phyloP scores from a whole-genome alignment of 2,113 vertebrate species.

The Syrmaticus mikado region DNA sequence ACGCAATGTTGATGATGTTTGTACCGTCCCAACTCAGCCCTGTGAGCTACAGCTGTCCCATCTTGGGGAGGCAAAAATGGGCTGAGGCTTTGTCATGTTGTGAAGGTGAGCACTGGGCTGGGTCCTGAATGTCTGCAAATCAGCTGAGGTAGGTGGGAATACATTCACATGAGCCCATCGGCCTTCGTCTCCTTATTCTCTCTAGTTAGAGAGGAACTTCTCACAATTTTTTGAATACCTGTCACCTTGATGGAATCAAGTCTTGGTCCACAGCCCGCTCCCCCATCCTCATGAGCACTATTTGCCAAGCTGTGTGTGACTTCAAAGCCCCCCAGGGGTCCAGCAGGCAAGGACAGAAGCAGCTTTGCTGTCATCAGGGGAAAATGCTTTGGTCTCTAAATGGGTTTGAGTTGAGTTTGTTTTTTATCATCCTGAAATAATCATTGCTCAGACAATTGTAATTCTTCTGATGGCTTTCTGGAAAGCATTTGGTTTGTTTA shows the following conservation, averaged over 20 bases:
- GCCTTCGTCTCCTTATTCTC: background rate
- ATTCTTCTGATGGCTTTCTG: constrained; percentile 63
- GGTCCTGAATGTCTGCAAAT: background rate
- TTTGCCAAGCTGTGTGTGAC: background rate
- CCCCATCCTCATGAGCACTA: background rate
- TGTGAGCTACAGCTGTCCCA: fast-evolving
- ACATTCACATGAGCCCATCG: fast-evolving
- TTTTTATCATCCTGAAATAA: constrained; percentile 66
- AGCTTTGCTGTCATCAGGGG: constrained; percentile 38
- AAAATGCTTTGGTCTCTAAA: constrained; percentile 45
- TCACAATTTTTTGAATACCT: no score
- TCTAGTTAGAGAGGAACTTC: background rate
- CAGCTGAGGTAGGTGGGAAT: background rate
- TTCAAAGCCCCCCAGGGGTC: constrained; percentile 45
- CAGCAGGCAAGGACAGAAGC: constrained; percentile 14
- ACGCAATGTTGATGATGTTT: background rate
- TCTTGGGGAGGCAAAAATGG: background rate
- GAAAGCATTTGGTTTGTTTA: constrained; percentile 62
- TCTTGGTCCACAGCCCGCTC: background rate
- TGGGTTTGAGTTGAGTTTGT: constrained; percentile 18
- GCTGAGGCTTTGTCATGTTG: background rate
- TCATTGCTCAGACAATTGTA: constrained; percentile 42
- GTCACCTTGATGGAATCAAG: background rate
- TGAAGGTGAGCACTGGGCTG: background rate
- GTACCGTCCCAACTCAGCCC: background rate